Conservation (phyloP, 2,113 vertebrate species). For the Phaethon lepturus region DNA sequence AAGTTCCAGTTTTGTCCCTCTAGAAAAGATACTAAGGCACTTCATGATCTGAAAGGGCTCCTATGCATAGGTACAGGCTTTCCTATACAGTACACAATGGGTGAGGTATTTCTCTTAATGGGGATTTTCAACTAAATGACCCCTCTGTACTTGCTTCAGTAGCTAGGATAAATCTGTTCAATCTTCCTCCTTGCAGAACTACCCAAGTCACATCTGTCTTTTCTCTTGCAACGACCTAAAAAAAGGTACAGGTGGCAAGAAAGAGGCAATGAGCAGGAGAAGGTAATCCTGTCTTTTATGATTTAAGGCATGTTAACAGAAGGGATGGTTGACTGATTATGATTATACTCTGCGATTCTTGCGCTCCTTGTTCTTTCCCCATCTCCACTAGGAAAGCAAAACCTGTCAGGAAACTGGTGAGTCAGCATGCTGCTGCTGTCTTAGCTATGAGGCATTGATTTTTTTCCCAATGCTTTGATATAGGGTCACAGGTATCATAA, state of each 20-base stretch:
- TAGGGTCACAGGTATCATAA: background rate
- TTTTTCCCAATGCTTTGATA: background rate
- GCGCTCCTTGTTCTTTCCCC: background rate
- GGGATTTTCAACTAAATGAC: background rate
- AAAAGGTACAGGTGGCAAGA: background rate
- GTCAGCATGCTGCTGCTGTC: constrained; percentile 52
- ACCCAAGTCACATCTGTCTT: background rate
- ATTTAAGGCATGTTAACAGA: constrained; percentile 36
- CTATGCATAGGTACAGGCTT: fast-evolving
- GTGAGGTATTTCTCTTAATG: background rate
- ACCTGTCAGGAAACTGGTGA: constrained; percentile 7
- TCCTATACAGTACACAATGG: fast-evolving
- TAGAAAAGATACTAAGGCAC: background rate
- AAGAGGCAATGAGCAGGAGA: background rate
- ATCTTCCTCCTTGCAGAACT: background rate
- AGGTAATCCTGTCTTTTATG: constrained; percentile 13
- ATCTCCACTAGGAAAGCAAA: constrained; percentile 14
- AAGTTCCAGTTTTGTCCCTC: background rate
- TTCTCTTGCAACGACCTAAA: background rate
- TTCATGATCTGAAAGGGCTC: background rate
- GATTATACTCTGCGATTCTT: background rate
- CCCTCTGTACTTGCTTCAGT: background rate
- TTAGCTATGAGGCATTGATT: constrained; percentile 55
- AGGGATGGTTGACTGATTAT: constrained; percentile 18
- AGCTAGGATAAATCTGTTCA: constrained; percentile 8